phyloP scores from a whole-genome alignment of 1,140 invertebrate species.

The Elysia chlorotica region DNA sequence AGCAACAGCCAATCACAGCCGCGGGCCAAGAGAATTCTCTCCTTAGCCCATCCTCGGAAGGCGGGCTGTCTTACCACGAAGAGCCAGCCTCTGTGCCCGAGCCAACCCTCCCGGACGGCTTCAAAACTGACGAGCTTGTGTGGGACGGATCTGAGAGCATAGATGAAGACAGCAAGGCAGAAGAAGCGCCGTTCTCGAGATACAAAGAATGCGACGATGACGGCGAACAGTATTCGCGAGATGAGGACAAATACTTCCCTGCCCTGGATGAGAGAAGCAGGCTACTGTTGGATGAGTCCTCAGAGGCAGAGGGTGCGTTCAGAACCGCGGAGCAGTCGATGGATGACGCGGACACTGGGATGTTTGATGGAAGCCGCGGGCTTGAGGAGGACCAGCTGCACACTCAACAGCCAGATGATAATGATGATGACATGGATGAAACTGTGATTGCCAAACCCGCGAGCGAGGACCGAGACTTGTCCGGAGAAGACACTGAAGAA shows the following conservation, averaged over 20 bases:
- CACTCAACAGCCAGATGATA: too few relatives aligned
- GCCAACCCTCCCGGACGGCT: constrained; percentile 30
- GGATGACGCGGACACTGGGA: not conserved
- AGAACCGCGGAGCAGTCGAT: constrained; percentile 1
- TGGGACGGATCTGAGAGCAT: constrained; percentile 13
- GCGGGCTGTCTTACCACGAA: constrained; percentile 27
- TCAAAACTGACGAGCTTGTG: constrained; percentile 17
- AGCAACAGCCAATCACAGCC: too few relatives aligned
- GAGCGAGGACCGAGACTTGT: too few relatives aligned
- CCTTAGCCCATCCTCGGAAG: constrained; percentile 29
- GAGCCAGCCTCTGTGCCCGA: constrained; percentile 37
- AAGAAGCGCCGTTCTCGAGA: too few relatives aligned
- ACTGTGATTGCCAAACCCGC: too few relatives aligned
- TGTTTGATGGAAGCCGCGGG: too few relatives aligned
- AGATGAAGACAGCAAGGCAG: too few relatives aligned
- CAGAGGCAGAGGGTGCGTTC: not conserved
- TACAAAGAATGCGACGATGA: not conserved
- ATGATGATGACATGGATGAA: too few relatives aligned
- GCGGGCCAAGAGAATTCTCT: too few relatives aligned
- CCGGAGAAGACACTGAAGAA: too few relatives aligned
- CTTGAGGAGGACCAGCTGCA: too few relatives aligned
- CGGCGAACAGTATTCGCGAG: not conserved
- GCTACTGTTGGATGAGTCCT: not conserved
- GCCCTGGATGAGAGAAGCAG: too few relatives aligned
- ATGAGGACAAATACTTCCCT: not conserved